Percentiles rank a stretch among this genome's conserved stretches.
Conservation (phyloP, 2,113 vertebrate species). For the Ardeotis arabs region DNA sequence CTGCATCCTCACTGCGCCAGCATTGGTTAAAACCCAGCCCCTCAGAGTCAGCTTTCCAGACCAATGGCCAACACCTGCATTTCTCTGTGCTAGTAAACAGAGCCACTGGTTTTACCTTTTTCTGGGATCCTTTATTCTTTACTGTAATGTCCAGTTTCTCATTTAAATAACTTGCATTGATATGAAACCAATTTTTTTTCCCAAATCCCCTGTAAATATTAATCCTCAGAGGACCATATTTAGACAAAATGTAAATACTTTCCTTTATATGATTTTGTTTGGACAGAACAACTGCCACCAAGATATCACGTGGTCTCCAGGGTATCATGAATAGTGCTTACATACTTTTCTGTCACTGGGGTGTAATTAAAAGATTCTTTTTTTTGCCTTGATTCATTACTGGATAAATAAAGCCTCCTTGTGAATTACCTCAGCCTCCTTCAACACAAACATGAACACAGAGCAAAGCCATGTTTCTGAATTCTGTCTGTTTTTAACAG, state of each 20-base stretch:
- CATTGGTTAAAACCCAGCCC: neutral
- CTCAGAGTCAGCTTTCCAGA: neutral
- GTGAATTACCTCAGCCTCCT: conserved; percentile 2
- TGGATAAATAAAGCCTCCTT: neutral
- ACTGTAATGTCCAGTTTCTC: neutral
- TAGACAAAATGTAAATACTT: neutral
- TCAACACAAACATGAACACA: neutral
- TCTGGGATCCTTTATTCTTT: neutral
- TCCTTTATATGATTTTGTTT: neutral
- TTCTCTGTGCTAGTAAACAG: neutral
- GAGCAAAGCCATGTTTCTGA: neutral
- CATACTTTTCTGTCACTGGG: no score
- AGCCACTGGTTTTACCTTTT: neutral
- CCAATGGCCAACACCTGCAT: neutral
- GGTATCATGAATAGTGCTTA: neutral
- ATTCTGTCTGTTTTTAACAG: neutral
- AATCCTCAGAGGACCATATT: neutral
- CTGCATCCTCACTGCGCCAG: neutral
- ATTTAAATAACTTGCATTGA: neutral
- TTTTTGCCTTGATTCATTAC: neutral
- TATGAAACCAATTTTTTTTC: neutral
- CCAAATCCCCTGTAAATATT: neutral
- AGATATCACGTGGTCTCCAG: neutral
- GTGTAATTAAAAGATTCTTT: neutral
- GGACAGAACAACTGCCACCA: neutral